Evolutionary conservation across 2,797 vertebrate species (phyloP), one percentile per base, ranked within the genome.

Genomic region (Xenopus petersii): DNA sequence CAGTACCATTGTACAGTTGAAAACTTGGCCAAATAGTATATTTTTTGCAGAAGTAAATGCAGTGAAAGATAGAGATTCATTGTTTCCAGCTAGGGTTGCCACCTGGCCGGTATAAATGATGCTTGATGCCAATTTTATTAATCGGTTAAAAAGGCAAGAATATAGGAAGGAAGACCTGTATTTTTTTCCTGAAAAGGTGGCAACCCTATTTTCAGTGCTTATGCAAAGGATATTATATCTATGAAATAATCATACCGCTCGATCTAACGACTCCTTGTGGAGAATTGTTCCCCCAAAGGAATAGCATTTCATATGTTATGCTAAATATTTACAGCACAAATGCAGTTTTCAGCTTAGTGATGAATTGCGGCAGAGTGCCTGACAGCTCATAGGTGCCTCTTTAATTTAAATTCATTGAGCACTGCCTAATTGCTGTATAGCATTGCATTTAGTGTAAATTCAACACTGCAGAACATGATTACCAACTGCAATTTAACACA

Each of bases 401-500:
- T 59, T 70, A 33, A 70, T 70, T 70, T 60, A 69, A 59, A 69
- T 69, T 69, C 67, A 58, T 69, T 69, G 67, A 69, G 67, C 67
- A 59, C 51, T 42, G 30, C 54, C 67, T 69, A 70, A 70, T 70
- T 60, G 26, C 26, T 30, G 21, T 70, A 60, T 70, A 70, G 68
- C 55, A 70, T 70, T 60, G 68, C 68, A 48, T 47, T 70, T 70
- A 70, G 56, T 36, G 68, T 60, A 60, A 59, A 70, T 70, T 70
- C 17, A 70, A 10, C 17, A 26, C 17, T 58, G 54, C 68, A 24
- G 54, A 58, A 26, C 26, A 48, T 70, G 68, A 70, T 70, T 70
- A 70, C 68, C 26, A 47, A 33, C 56, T 60, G 36, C 55, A 70
- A 60, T 60, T 70, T 70, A 59, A 60, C 61, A 70, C 68, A 60